Base-by-base conservation (phyloP, 2,113 vertebrate species). In the Capra hircus region DNA sequence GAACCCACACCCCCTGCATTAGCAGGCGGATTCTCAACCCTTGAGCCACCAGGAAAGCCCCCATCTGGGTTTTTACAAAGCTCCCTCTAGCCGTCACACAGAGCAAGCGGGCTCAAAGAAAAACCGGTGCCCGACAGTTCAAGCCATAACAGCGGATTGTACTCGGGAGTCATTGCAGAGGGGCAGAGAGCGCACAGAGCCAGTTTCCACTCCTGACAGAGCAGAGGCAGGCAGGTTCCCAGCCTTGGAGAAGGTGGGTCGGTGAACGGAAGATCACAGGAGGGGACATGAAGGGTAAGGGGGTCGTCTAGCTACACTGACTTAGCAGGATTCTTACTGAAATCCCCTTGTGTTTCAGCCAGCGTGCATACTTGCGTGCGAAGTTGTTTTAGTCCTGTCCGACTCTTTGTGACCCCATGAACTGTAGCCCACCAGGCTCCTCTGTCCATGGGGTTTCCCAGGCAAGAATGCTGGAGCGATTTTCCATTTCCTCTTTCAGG, bases 341-440 rank as follows among this genome's bases (percentile, higher is more conserved):
- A 53, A 36, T 36, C n/a, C 83, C 83, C 36, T 28, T 10, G 9
- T 28, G 52, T 43, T 85, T 40, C 83, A 85, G 14, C 14, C 13
- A 36, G n/a, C 0, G 5, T 71, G 67, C 67, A 23, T 23, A 71
- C 67, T 71, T 40, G n/a, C 2, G 0, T 74, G 19, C 0, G 2
- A 71, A 71, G 36, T 40, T 74, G 67, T 74, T 40, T 74, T 6
- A 74, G n/a, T 40, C 67, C 67, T 74, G 36, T 40, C 67, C 67
- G 23, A 25, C 5, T 71, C 40, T 27, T 43, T 14, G 40, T 27
- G 23, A 77, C 71, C 6, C 71, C 23, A 4, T 27, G 40, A 13
- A 43, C 23, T 77, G 40, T 43, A 77, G 40, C 36, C 36, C 6
- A 1, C 23, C 71, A 77, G 71, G 23, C 71, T 77, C 71, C 23